Conservation (phyloP, 2,797 vertebrate genomes). For the Poeciliopsis presidionis region DNA sequence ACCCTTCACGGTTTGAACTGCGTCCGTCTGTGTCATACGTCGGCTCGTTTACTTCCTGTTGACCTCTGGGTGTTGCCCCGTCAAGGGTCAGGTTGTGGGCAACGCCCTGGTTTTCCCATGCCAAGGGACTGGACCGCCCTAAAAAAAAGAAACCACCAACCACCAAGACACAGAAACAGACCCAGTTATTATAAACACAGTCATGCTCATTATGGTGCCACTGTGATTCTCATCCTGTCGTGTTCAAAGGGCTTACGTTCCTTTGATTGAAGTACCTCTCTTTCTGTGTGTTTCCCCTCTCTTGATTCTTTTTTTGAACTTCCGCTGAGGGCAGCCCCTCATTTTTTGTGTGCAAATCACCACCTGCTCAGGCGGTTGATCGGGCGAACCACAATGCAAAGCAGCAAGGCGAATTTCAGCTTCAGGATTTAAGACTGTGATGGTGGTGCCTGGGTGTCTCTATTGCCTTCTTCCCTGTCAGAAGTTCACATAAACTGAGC, state of each 20-base stretch:
- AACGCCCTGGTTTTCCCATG: slow-evolving; percentile 52
- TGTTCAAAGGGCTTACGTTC: slow-evolving; percentile 64
- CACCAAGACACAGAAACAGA: slow-evolving; percentile 65
- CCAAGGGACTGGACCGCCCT: slow-evolving; percentile 52
- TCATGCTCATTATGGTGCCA: slow-evolving; percentile 72
- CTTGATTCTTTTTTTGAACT: slow-evolving; percentile 40
- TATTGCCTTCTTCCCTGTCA: not conserved
- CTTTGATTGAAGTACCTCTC: slow-evolving; percentile 60
- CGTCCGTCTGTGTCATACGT: slow-evolving; percentile 41
- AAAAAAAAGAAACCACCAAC: slow-evolving; percentile 58
- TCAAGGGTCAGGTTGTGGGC: slow-evolving; percentile 59
- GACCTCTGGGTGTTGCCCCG: slow-evolving; percentile 70
- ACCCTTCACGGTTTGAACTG: slow-evolving; percentile 21
- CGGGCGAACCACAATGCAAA: slow-evolving; percentile 59
- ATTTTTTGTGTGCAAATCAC: slow-evolving; percentile 56
- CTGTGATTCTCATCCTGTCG: slow-evolving; percentile 62
- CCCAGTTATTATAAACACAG: slow-evolving; percentile 71
- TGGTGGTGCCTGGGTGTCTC: slow-evolving; percentile 8
- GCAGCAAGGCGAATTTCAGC: slow-evolving; percentile 18
- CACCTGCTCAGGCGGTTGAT: slow-evolving; percentile 46
- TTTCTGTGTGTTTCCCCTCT: slow-evolving; percentile 19
- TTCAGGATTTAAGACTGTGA: slow-evolving; percentile 13
- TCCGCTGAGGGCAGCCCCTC: slow-evolving; percentile 22
- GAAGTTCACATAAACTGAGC: not conserved
- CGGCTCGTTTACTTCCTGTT: slow-evolving; percentile 67